Conservation (phyloP, 1,140 invertebrate genomes). For the Atta cephalotes region DNA sequence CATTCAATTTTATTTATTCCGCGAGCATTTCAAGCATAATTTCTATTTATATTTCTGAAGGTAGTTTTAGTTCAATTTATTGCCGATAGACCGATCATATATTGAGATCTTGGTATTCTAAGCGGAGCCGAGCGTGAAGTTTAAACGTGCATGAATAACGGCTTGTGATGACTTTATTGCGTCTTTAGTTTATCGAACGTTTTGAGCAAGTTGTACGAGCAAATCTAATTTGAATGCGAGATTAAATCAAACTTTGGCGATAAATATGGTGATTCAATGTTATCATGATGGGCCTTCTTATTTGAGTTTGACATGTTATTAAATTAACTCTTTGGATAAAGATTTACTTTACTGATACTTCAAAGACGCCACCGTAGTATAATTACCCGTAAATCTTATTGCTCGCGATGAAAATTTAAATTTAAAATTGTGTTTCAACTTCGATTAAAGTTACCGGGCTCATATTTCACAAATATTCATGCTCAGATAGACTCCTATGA, state of each 20-base stretch:
- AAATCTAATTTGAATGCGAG: slow-evolving; percentile 52
- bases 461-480: slow-evolving; percentile 61
- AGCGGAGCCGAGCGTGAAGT: not conserved
- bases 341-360: slow-evolving; percentile 46
- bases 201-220: slow-evolving; percentile 20
- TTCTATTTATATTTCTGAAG: slow-evolving; percentile 23
- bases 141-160: slow-evolving; percentile 44
- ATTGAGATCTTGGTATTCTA: slow-evolving; percentile 33
- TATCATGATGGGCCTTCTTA: slow-evolving; percentile 23
- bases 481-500: slow-evolving; percentile 40
- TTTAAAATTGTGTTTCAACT: slow-evolving; percentile 58
- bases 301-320: slow-evolving; percentile 50
- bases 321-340: slow-evolving; percentile 56
- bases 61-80: slow-evolving; percentile 19
- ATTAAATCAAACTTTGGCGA: slow-evolving; percentile 49
- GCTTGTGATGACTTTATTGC: slow-evolving; percentile 29
- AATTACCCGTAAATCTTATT: slow-evolving; percentile 46
- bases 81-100: slow-evolving; percentile 23
- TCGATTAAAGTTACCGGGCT: slow-evolving; percentile 57
- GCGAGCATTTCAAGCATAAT: slow-evolving; percentile 7
- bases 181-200: slow-evolving; percentile 22
- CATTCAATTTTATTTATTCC: slow-evolving; percentile 11
- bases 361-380: slow-evolving; percentile 40
- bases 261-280: slow-evolving; percentile 54
- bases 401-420: slow-evolving; percentile 52